Evolutionary conservation across 2,888 invertebrate species (phyloP), one percentile per base, ranked within the genome.

Genomic region (Eristalis intricaria): DNA sequence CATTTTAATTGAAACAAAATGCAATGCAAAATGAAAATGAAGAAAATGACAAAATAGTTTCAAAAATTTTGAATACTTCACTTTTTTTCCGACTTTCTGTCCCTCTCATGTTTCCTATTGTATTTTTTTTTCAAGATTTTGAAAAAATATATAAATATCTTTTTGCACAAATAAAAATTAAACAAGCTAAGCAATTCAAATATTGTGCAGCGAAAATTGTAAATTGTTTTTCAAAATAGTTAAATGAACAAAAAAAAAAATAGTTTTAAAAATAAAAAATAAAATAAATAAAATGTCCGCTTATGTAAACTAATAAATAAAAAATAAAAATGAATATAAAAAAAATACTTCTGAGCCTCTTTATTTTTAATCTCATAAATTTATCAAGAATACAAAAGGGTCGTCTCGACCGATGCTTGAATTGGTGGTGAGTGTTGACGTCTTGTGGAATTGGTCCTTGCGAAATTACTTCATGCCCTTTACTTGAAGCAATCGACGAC

Each of bases 291-390:
- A 79, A 84, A 84, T 87, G 83, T 79, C 84, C 86, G 86, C 83
- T 87, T 87, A 87, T 87, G 87, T 87, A 87, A 87, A 87, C 87
- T 84, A 87, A 87, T 87, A 84, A 87, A 84, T 63, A 84, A 87
- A 86, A 50, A 77, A 77, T 66, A 76, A 82, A 87, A 80, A 84
- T 38, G 74, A 86, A 86, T 83, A 78, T 79, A 79, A 77, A 84
- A 79, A 81, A 68, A 38, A 19, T 66, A 58, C 66, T 40, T 65
- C 40, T 22, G n/a, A 7, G 15, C 15, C 1, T 1, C 2, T 38
- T 38, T 35, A 8, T 32, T 8, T 8, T 32, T 7, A 8, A 1
- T 32, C 1, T 7, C 7, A n/a, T n/a, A n/a, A n/a, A n/a, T n/a
- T n/a, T n/a, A n/a, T n/a, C n/a, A n/a, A n/a, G n/a, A n/a, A n/a